phyloP scores from a whole-genome alignment of 2,888 invertebrate genomes.

The Mesopsocus fuscifrons region DNA sequence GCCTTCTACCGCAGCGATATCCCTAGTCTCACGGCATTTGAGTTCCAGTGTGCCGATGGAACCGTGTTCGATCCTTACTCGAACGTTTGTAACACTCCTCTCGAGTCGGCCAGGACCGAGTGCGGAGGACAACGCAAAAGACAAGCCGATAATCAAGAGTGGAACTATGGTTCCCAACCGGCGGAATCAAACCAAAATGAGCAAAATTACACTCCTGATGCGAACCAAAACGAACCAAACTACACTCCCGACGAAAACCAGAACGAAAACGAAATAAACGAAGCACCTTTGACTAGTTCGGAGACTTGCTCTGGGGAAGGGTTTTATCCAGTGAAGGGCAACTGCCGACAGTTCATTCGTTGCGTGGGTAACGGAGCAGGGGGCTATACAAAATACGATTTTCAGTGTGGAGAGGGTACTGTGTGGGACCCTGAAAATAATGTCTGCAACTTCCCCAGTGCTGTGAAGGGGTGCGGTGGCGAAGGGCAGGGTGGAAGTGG shows the following conservation, averaged over 20 bases:
- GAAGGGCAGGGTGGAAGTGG: neutral
- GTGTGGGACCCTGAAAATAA: conserved; percentile 50
- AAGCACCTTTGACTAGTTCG: conserved; percentile 7
- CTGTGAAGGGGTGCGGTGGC: conserved; percentile 23
- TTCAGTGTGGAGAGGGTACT: conserved; percentile 53
- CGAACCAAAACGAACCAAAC: neutral
- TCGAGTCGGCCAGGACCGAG: conserved; percentile 43
- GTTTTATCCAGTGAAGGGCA: conserved; percentile 19
- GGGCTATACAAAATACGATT: conserved; percentile 43
- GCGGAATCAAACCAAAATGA: neutral
- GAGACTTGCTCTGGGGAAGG: conserved; percentile 19
- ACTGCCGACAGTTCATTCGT: conserved; percentile 19
- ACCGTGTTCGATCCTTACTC: conserved; percentile 52
- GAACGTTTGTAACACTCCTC: conserved; percentile 49
- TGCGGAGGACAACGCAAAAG: conserved; percentile 27
- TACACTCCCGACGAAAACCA: conserved; percentile 1
- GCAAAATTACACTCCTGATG: neutral
- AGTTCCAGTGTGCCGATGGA: conserved; percentile 53
- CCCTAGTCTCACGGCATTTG: conserved; percentile 34
- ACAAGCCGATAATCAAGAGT: neutral
- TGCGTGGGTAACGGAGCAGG: conserved; percentile 23
- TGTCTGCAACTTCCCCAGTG: conserved; percentile 52
- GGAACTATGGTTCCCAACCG: neutral
- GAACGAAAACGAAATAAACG: conserved; percentile 1
- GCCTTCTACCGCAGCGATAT: conserved; percentile 17